Evolutionary conservation across 2,888 invertebrate species (phyloP).

Genomic region (Cybosia mesomella): DNA sequence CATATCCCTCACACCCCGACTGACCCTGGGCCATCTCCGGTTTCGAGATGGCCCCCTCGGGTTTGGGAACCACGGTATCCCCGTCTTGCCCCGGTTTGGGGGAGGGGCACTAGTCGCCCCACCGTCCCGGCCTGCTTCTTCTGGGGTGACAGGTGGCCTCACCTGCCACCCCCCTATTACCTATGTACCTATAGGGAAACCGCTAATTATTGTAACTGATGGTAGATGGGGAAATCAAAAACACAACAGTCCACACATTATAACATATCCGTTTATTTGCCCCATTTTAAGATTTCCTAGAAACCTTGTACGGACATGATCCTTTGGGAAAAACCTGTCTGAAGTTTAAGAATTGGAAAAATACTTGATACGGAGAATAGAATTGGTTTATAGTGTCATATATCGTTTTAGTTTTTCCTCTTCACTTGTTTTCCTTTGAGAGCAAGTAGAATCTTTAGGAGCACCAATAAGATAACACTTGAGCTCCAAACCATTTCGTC

Average conservation of each 20-base stretch:
- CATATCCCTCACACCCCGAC: too few species aligned
- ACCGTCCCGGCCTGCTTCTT: too few species aligned
- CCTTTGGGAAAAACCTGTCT: conserved; percentile 3
- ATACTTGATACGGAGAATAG: conserved; percentile 17
- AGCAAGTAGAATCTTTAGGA: conserved; percentile 15
- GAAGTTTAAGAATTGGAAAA: conserved; percentile 19
- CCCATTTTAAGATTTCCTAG: not conserved
- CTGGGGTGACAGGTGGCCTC: too few species aligned
- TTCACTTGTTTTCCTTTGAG: conserved; percentile 25
- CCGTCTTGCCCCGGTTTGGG: too few species aligned
- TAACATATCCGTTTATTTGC: not conserved
- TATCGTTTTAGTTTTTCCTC: conserved; percentile 20
- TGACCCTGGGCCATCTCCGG: too few species aligned
- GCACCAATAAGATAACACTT: conserved; percentile 17
- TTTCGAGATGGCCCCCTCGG: too few species aligned
- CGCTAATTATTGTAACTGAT: too few species aligned
- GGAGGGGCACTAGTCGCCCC: too few species aligned
- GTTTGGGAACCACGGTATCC: too few species aligned
- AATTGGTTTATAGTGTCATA: conserved; percentile 22
- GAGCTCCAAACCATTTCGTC: conserved; percentile 14
- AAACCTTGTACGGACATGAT: not conserved
- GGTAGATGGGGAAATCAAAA: too few species aligned
- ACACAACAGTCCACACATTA: not conserved
- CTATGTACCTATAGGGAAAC: too few species aligned
- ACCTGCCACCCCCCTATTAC: too few species aligned